phyloP scores from a whole-genome alignment of 2,888 invertebrate genomes.

The Ecliptopera silaceata region DNA sequence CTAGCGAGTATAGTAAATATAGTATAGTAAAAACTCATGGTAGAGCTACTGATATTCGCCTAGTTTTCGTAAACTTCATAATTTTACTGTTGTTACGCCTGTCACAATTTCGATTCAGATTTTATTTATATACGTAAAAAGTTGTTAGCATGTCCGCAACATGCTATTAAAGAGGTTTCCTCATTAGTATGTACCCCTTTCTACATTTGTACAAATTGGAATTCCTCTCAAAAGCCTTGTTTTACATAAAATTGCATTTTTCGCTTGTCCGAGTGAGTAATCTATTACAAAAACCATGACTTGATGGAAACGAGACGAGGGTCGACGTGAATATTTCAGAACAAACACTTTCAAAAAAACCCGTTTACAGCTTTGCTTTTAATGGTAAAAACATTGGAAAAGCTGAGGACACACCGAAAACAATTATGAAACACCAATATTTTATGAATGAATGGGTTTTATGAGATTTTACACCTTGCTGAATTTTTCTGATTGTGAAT shows the following conservation, averaged over 20 bases:
- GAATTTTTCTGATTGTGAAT: background rate
- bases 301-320: slow-evolving; percentile 21
- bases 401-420: slow-evolving; percentile 11
- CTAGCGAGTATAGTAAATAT: no score
- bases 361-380: slow-evolving; percentile 8
- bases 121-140: no score
- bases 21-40: no score
- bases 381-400: slow-evolving; percentile 4
- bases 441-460: slow-evolving; percentile 10
- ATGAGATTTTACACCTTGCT: slow-evolving; percentile 4
- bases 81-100: no score
- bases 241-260: slow-evolving; percentile 12
- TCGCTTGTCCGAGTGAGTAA: slow-evolving; percentile 8
- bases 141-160: no score
- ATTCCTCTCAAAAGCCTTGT: background rate
- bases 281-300: slow-evolving; percentile 22
- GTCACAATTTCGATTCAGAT: no score
- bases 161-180: no score
- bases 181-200: no score
- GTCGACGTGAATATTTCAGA: slow-evolving; percentile 16
- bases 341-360: slow-evolving; percentile 17
- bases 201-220: background rate
- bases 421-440: slow-evolving; percentile 1
- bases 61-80: no score
- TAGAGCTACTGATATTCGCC: no score